Base-by-base conservation (phyloP, 2,797 vertebrate genomes). In the Columba guinea region DNA sequence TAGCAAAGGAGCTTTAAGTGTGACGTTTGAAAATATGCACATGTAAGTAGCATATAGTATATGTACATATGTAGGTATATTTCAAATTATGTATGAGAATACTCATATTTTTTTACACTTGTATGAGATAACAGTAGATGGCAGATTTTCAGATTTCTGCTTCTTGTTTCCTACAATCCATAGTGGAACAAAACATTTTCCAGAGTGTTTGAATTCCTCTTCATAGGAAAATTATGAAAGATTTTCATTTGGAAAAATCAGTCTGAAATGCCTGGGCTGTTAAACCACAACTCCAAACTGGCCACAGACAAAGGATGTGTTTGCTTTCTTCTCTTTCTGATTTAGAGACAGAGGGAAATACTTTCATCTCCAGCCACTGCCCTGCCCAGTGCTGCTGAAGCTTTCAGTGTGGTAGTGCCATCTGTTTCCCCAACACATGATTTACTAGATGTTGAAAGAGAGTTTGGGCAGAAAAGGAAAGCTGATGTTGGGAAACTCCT, bases 61-160 rank as follows among this genome's bases (percentile, higher is more conserved):
- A 13, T 2, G 3, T 10, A 0, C 13, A 7, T 41, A 35, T 35
- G 9, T 4, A 3, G 4, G 26, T 37, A 10, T 28, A 37, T 46
- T 39, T 71, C 34, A 51, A 51, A 26, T 46, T 12, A 18, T 12
- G 4, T 17, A 22, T n/a, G 10, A 44, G 9, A 65, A 27, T 52
- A 18, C 19, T 60, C 0, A 0, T 30, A 30, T 32, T 58, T 93
- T 93, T 62, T 60, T 21, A 30, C 3, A 12, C 39, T 67, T 28
- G 4, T 67, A 49, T 70, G 39, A 16, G 7, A 59, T 5, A 24
- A 5, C 44, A 9, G 19, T 46, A 46, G 44, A 46, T 46, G 16
- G 19, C 10, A 81, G 27, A 52, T 84, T 85, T 86, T 86, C 30
- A 65, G 5, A 22, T 73, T 67, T 84, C 20, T 0, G 1, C 9